Conservation (phyloP, 1,140 invertebrate genomes). For the Hycleus phaleratus region DNA sequence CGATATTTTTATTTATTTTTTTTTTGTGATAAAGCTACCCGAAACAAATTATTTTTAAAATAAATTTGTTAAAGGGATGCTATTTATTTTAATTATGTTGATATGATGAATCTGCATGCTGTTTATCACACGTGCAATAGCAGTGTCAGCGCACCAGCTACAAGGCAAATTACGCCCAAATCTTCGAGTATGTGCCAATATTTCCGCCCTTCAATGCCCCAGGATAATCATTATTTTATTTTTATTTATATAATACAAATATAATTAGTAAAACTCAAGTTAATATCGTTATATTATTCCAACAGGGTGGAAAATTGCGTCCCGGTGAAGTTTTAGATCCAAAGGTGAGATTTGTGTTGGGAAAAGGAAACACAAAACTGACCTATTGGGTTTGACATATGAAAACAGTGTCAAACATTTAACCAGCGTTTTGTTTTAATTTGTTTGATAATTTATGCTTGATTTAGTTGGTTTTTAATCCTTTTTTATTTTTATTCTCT, state of each 20-base stretch:
- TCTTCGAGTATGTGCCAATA: too few species aligned
- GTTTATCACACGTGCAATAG: constrained; percentile 12
- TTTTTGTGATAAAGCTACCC: too few species aligned
- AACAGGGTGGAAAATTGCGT: constrained; percentile 55
- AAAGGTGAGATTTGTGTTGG: constrained; percentile 66
- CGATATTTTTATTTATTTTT: too few species aligned
- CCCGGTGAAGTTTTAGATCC: constrained; percentile 69
- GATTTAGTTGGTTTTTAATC: constrained; percentile 28
- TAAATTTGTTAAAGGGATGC: too few species aligned
- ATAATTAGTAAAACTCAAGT: too few species aligned
- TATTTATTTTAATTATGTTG: too few species aligned
- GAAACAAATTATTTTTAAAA: too few species aligned
- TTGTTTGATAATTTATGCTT: constrained; percentile 18
- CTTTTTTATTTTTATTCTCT: constrained; percentile 32
- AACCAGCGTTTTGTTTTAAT: constrained; percentile 15
- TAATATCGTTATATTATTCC: constrained; percentile 18
- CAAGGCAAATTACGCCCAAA: too few species aligned
- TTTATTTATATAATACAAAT: too few species aligned
- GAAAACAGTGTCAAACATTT: constrained; percentile 13
- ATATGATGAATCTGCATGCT: background rate
- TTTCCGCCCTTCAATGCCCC: too few species aligned
- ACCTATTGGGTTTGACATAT: constrained; percentile 42
- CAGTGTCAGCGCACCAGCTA: background rate
- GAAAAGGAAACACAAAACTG: constrained; percentile 55
- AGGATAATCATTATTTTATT: too few species aligned